Evolutionary conservation across 2,797 vertebrate genomes (phyloP).

Genomic region (Danionella dracula): DNA sequence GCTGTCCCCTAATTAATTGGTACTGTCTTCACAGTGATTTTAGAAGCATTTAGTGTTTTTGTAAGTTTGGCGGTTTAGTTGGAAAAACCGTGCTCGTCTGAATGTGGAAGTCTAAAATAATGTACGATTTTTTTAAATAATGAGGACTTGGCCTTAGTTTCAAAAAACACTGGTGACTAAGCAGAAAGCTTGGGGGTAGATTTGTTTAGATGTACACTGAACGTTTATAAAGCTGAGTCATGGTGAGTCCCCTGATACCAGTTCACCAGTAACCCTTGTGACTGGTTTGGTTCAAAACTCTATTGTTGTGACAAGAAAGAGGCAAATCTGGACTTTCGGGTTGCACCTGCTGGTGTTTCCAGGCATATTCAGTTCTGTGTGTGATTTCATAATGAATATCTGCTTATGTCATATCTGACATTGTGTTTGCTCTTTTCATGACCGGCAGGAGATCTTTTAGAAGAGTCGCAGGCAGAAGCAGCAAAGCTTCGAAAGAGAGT

Average conservation of each 20-base stretch:
- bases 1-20: too few relatives aligned
- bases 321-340: slow-evolving; percentile 9
- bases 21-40: too few relatives aligned
- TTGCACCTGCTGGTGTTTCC: too few relatives aligned
- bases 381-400: neutral
- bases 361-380: neutral
- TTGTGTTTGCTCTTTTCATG: neutral
- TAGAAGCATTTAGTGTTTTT: too few relatives aligned
- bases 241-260: too few relatives aligned
- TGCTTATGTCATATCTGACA: neutral
- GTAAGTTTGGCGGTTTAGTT: too few relatives aligned
- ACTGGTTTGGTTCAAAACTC: neutral
- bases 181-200: neutral
- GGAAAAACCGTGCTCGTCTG: too few relatives aligned
- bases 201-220: neutral
- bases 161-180: neutral
- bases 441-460: slow-evolving; percentile 83
- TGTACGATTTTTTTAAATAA: neutral
- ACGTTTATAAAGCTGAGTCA: neutral
- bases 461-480: slow-evolving; percentile 92
- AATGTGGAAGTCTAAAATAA: too few relatives aligned
- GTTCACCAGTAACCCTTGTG: neutral
- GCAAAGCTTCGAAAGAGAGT: slow-evolving; percentile 87
- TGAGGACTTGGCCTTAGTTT: neutral
- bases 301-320: neutral